Base-by-base conservation (phyloP, 2,888 invertebrate genomes). In the Disparrhopalites patrizii region DNA sequence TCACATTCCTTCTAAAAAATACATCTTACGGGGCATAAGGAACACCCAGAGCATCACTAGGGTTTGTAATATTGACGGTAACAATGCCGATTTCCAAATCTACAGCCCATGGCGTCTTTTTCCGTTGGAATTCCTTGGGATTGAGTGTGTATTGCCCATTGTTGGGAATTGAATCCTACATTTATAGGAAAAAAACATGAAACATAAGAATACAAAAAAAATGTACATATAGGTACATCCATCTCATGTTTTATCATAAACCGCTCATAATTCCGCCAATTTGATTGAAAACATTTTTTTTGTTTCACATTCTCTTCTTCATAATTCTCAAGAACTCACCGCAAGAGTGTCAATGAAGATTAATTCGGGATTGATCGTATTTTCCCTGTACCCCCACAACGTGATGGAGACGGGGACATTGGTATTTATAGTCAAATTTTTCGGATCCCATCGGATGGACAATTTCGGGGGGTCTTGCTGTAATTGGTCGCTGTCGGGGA, bases 341-440 rank as follows among this genome's bases (percentile, higher is more conserved):
- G 72, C 76, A 8, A 80, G 62, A 3, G 76, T 73, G 52, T 78
- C 89, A 65, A 94, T 93, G 77, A 84, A 93, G 68, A 91, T 84
- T 52, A 94, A 81, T 76, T 92, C 87, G 0, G 94, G 94, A 55
- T 82, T 76, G 65, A 90, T 91, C 0, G 89, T 90, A 0, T 86
- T 85, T 79, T 94, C 94, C 58, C 89, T 85, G 80, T 94, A 94
- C 0, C 94, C 94, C 90, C 90, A 95, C 13, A 95, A 79, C 0
- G 90, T 90, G 74, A 95, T 89, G 72, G 86, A 86, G 0, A 94
- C 85, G 54, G 85, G 85, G 0, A 90, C 88, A 76, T 87, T 88
- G 36, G 84, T 81, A 77, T 90, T 91, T 38, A 85, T 85, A 0
- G 93, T 93, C 78, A 95, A 87, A 81, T 94, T 93, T 77, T 86